phyloP scores from a whole-genome alignment of 2,113 vertebrate species.

The Hepsetus odoe region DNA sequence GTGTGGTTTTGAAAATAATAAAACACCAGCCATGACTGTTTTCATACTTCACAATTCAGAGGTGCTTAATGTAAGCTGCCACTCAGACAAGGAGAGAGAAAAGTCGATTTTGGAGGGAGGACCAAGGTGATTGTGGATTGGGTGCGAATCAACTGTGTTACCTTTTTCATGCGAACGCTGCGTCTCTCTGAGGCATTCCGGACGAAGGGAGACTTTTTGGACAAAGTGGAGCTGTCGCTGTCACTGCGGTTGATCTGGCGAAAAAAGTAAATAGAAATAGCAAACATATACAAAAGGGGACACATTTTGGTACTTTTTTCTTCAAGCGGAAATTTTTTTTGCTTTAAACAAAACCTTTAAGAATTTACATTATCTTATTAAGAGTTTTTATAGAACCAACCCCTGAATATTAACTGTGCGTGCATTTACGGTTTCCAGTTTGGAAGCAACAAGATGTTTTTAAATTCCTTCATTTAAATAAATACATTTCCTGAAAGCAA shows the following conservation, averaged over 20 bases:
- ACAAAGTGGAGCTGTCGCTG: conserved; percentile 96
- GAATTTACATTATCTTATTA: too few species aligned
- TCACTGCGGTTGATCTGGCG: conserved; percentile 94
- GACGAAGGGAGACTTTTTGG: conserved; percentile 93
- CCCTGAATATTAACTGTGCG: too few species aligned
- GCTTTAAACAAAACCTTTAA: too few species aligned
- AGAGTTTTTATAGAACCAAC: too few species aligned
- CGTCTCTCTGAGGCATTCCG: conserved; percentile 92
- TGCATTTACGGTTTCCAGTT: too few species aligned
- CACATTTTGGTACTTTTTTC: background rate
- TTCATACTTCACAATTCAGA: background rate
- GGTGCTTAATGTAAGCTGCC: background rate
- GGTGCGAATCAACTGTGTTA: conserved; percentile 60
- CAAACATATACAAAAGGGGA: background rate
- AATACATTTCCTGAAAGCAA: too few species aligned
- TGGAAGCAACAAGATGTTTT: too few species aligned
- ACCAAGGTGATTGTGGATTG: background rate
- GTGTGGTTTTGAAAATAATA: background rate
- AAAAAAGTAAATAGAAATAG: background rate
- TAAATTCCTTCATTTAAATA: too few species aligned
- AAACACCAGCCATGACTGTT: background rate
- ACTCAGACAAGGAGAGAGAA: background rate
- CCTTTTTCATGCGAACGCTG: conserved; percentile 94
- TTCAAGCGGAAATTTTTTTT: too few species aligned
- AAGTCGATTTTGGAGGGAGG: background rate